Base-by-base conservation (phyloP, 2,113 vertebrate genomes). In the Miniopterus natalensis region DNA sequence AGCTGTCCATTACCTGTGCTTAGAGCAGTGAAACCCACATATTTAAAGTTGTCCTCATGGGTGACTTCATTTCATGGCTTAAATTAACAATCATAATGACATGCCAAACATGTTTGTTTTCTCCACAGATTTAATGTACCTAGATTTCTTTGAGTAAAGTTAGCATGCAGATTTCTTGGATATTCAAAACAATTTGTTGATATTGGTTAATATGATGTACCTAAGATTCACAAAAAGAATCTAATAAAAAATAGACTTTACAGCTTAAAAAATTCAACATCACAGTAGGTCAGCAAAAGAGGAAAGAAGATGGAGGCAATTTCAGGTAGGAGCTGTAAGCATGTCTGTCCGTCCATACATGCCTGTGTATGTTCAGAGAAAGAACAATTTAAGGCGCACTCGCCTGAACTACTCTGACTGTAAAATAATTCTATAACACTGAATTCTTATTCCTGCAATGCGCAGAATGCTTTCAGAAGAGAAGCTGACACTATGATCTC, bases 131-230 rank as follows among this genome's bases (percentile, higher is more conserved):
- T 65, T 61, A 73, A 61, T 29, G 10, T 13, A 83, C 42, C 5
- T 57, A 86, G 53, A 45, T 51, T 21, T 83, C 36, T 63, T 31
- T 53, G 55, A 87, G 47, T 90, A 53, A 92, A 93, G 49, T 66
- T 57, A 86, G 13, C 49, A 79, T 12, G 68, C 14, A 79, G 49
- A 55, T 92, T 94, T 66, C 63, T 75, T 45, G 21, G 18, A 92
- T 36, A 10, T 84, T 95, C 61, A 85, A 27, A 73, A 73, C 63
- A 92, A 90, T 45, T 71, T 79, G 71, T 66, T 84, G n/a, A 47
- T 85, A 88, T 1, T 85, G 75, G 15, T 80, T 80, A 77, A 77
- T 42, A 59, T 61, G 84, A 84, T 20, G 29, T 14, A 65, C 25
- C 7, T 47, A 75, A 36, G 74, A 68, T 0, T 75, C 13, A 53